These are phyloP conservation scores for Epsilonema sp. DNA, from an alignment of 2,888 invertebrate species.

Conservation along the genomic window DNA sequence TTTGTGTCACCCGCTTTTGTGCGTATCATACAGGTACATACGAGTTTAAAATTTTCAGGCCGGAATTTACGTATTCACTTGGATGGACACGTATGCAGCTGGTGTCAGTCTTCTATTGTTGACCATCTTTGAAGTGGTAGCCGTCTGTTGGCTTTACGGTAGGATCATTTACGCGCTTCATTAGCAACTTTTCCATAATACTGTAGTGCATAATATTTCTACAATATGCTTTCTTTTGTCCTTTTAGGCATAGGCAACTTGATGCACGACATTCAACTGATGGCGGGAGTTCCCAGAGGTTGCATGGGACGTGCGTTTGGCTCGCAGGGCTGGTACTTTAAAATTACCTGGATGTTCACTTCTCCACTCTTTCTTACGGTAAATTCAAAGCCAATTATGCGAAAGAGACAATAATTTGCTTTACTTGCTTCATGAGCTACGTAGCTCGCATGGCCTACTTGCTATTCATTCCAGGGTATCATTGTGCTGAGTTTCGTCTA, in stretches of 20 bases:
- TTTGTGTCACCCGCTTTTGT: no score
- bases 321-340: background rate
- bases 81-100: slow-evolving; percentile 8
- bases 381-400: no score
- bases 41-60: no score
- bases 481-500: background rate
- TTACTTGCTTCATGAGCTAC: no score
- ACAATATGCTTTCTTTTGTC: background rate
- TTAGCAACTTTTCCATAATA: no score
- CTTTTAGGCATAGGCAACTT: slow-evolving; percentile 5
- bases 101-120: slow-evolving; percentile 8
- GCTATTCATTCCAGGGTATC: no score
- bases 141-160: slow-evolving; percentile 9
- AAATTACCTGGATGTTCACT: background rate
- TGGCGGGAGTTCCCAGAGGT: slow-evolving; percentile 5
- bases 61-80: slow-evolving; percentile 11
- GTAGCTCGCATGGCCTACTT: no score
- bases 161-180: no score
- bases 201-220: no score
- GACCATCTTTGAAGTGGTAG: slow-evolving; percentile 7
- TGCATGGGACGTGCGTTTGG: background rate
- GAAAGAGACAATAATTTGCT: no score
- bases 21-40: no score
- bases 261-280: slow-evolving; percentile 8
- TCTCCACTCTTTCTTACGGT: background rate